phyloP scores from a whole-genome alignment of 2,888 invertebrate genomes.

The Ypsolopha scabrella region DNA sequence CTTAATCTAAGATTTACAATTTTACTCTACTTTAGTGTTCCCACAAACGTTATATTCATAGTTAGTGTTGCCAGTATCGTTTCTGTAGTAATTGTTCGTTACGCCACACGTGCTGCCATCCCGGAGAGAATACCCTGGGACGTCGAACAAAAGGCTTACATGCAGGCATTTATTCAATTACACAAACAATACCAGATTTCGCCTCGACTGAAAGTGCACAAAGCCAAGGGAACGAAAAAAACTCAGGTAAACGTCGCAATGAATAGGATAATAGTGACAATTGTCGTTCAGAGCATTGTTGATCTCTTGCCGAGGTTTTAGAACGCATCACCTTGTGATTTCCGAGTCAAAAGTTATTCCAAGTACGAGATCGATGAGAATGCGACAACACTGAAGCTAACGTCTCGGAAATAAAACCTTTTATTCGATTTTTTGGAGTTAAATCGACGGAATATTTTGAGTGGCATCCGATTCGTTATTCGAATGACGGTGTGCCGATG shows the following conservation, averaged over 20 bases:
- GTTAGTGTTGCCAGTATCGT: constrained; percentile 21
- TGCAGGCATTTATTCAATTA: constrained; percentile 66
- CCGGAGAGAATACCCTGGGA: constrained; percentile 11
- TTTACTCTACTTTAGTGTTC: background rate
- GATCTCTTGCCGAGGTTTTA: constrained; percentile 1
- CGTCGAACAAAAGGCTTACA: constrained; percentile 31
- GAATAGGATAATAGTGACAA: constrained; percentile 47
- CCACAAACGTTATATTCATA: constrained; percentile 15
- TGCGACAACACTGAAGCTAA: background rate
- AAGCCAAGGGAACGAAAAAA: constrained; percentile 28
- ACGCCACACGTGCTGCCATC: constrained; percentile 23
- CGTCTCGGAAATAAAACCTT: constrained; percentile 25
- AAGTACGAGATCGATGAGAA: background rate
- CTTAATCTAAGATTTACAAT: background rate
- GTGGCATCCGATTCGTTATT: constrained; percentile 12
- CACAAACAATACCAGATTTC: constrained; percentile 52
- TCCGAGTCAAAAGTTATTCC: constrained; percentile 56
- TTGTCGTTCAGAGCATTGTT: constrained; percentile 23
- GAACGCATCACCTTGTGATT: background rate
- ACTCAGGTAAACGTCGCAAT: constrained; percentile 46
- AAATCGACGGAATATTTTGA: constrained; percentile 28
- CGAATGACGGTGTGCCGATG: background rate
- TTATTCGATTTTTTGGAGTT: constrained; percentile 28
- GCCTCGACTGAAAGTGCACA: constrained; percentile 50
- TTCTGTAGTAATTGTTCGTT: constrained; percentile 13